These are phyloP conservation scores for Crotalus helleri DNA, from an alignment of 2,113 vertebrate species.

Conservation along the genomic window DNA sequence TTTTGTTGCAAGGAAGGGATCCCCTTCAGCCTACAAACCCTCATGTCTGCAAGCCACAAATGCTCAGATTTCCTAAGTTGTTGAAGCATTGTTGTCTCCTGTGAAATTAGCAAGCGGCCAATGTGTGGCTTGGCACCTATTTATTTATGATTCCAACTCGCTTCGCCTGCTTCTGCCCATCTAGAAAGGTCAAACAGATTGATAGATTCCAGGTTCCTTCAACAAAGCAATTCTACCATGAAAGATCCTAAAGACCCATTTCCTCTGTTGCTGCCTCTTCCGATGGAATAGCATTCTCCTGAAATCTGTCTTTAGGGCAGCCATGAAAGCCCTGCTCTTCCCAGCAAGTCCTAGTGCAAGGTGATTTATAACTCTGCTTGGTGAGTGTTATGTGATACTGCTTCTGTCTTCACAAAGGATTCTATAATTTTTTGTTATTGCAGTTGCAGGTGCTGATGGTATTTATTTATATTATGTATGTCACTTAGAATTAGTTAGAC, in stretches of 20 bases:
- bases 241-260: background rate
- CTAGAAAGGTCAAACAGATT: background rate
- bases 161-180: background rate
- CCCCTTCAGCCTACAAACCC: background rate
- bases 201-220: background rate
- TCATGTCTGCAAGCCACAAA: background rate
- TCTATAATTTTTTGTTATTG: background rate
- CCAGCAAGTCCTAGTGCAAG: background rate
- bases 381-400: background rate
- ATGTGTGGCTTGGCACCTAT: background rate
- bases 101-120: no score
- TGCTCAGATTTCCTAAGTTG: background rate
- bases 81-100: background rate
- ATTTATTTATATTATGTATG: background rate
- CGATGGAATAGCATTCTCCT: background rate
- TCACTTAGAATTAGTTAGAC: background rate
- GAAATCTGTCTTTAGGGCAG: background rate
- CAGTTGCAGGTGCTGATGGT: background rate
- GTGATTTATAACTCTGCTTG: background rate
- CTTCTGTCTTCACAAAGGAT: background rate
- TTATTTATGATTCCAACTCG: background rate
- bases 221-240: background rate
- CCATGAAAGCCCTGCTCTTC: background rate
- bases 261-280: background rate
- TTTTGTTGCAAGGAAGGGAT: no score